A percentile compares a stretch with the other conserved stretches of the same genome.
Conservation (phyloP, 2,797 vertebrate species). For the Tragopan temminckii region DNA sequence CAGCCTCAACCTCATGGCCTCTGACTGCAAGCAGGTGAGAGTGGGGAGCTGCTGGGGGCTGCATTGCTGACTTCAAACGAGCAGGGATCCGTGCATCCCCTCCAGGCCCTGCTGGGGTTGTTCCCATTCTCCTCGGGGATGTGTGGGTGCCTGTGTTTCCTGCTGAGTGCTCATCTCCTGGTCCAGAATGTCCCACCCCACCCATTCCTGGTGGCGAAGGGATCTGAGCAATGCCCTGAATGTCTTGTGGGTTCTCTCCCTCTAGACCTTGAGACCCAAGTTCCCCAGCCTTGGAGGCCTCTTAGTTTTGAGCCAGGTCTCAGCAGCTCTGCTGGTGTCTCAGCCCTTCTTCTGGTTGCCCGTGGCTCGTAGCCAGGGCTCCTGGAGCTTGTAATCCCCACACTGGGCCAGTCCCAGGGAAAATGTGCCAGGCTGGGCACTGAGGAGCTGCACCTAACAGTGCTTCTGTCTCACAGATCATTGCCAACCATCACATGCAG, state of each 20-base stretch:
- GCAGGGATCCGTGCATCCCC: neutral
- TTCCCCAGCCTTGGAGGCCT: neutral
- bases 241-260: neutral
- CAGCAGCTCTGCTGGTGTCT: accelerated
- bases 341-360: neutral
- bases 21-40: conserved; percentile 97
- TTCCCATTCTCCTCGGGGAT: neutral
- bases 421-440: accelerated
- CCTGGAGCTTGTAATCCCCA: neutral
- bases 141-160: neutral
- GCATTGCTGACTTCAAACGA: accelerated
- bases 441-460: neutral
- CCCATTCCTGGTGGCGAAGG: neutral
- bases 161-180: neutral
- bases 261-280: accelerated
- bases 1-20: conserved; percentile 97
- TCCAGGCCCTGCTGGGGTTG: neutral
- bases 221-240: accelerated
- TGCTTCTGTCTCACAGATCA: conserved; percentile 87
- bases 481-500: conserved; percentile 99
- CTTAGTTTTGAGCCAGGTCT: neutral
- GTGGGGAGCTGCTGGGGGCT: no score
- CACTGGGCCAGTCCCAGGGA: neutral
- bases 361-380: neutral
- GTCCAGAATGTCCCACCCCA: neutral